Evolutionary conservation across 2,113 vertebrate genomes (phyloP).

Genomic region (Sclerurus mexicanus): DNA sequence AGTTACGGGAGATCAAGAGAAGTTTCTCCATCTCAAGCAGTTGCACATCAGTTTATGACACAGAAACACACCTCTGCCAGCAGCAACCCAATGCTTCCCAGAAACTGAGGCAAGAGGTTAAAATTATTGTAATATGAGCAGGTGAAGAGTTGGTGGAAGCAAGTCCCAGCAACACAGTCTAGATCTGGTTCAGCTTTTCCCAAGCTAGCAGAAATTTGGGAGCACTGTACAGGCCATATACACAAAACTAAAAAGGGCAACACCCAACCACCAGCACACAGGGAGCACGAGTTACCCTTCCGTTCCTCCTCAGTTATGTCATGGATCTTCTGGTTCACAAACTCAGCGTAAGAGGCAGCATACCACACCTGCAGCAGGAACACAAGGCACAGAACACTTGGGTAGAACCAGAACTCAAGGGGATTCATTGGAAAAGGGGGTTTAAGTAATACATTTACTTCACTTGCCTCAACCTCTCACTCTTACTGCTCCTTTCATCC

Average conservation of each 20-base stretch:
- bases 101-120: neutral
- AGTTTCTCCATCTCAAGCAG: neutral
- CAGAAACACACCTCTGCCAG: neutral
- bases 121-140: neutral
- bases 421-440: neutral
- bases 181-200: neutral
- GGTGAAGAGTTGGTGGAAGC: neutral
- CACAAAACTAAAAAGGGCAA: neutral
- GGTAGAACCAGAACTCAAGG: neutral
- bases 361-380: constrained; percentile 90
- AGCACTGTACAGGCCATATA: neutral
- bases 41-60: neutral
- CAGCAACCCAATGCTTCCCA: neutral
- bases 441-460: neutral
- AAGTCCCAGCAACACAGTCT: neutral
- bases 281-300: constrained; percentile 80
- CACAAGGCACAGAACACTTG: neutral
- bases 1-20: neutral
- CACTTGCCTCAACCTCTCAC: neutral
- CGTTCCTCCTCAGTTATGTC: constrained; percentile 95
- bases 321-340: constrained; percentile 94
- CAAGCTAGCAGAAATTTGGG: neutral
- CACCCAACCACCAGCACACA: neutral
- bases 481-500: neutral
- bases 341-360: constrained; percentile 94